phyloP scores from a whole-genome alignment of 2,797 vertebrate species.

The Alfaro cultratus region DNA sequence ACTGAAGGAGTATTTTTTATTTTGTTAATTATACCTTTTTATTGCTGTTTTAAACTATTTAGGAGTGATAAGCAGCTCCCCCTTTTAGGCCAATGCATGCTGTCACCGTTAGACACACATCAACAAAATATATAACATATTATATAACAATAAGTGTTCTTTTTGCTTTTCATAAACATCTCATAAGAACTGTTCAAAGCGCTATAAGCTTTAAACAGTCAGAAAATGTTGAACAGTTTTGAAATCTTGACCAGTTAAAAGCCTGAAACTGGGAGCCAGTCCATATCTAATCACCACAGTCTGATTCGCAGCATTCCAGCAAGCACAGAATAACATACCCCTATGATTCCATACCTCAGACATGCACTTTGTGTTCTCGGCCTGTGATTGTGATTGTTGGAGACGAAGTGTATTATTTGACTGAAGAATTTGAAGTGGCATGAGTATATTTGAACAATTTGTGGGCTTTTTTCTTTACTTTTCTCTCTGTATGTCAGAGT shows the following conservation, averaged over 20 bases:
- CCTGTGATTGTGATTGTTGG: conserved; percentile 43
- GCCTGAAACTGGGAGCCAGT: not conserved
- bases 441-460: not conserved
- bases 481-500: not conserved
- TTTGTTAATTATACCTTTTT: not conserved
- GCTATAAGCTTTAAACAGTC: not conserved
- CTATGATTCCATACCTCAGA: conserved; percentile 34
- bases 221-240: not conserved
- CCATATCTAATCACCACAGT: conserved; percentile 5
- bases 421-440: conserved; percentile 8
- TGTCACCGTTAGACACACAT: not conserved
- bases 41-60: not conserved
- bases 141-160: not conserved
- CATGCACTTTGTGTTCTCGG: conserved; percentile 45
- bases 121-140: no score
- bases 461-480: not conserved
- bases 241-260: not conserved
- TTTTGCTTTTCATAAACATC: not conserved
- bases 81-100: not conserved
- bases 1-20: no score
- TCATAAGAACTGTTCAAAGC: not conserved
- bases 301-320: conserved; percentile 43
- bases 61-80: not conserved
- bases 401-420: conserved; percentile 33
- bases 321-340: conserved; percentile 47